These are phyloP conservation scores for Pelusios castaneus DNA, from an alignment of 2,113 vertebrate genomes.

Conservation along the genomic window DNA sequence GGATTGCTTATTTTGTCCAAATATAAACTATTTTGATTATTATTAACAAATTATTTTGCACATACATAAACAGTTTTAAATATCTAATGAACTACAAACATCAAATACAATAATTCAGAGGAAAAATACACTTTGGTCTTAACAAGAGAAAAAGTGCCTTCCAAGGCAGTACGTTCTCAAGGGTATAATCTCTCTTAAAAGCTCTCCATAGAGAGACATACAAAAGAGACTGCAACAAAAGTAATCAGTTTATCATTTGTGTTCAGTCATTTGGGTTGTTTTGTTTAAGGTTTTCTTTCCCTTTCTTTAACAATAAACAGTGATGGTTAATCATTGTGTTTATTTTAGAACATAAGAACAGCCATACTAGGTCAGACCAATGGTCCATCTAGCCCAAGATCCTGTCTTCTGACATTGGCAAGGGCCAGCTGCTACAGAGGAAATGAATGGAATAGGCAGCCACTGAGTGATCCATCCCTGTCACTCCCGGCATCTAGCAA, in stretches of 20 bases:
- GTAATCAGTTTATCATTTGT: background rate
- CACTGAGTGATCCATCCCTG: background rate
- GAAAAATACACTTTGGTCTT: background rate
- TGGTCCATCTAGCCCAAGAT: background rate
- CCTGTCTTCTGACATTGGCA: background rate
- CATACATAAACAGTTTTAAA: background rate
- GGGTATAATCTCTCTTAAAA: background rate
- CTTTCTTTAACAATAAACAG: background rate
- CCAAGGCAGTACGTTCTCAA: background rate
- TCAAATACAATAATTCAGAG: background rate
- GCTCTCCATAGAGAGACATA: background rate
- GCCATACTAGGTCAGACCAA: background rate
- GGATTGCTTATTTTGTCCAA: background rate
- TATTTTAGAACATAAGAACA: background rate
- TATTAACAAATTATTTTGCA: background rate
- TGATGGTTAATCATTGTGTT: background rate
- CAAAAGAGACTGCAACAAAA: background rate
- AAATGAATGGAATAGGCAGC: background rate
- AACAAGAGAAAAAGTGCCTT: background rate
- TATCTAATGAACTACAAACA: background rate
- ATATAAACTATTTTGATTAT: background rate
- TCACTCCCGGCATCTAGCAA: background rate
- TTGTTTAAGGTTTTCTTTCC: background rate
- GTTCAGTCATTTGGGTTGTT: background rate
- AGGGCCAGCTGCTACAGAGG: background rate